These are phyloP conservation scores for Drosophila sturtevanti DNA, from an alignment of 1,140 invertebrate genomes.

Conservation along the genomic window DNA sequence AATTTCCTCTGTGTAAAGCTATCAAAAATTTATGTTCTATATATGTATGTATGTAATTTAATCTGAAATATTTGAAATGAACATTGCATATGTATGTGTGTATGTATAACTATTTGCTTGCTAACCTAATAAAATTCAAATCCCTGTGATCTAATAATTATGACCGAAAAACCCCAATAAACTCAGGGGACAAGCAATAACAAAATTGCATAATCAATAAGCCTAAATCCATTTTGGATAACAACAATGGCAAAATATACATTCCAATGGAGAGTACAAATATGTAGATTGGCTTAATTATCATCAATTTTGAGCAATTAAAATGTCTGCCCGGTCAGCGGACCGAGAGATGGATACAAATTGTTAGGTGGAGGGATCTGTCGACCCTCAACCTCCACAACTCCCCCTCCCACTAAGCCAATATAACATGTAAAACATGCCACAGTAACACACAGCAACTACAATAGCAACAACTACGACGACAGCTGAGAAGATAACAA, in stretches of 20 bases:
- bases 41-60: not conserved
- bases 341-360: not conserved
- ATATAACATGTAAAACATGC: slow-evolving; percentile 72
- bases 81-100: not conserved
- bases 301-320: slow-evolving; percentile 79
- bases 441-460: slow-evolving; percentile 46
- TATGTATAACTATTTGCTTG: not conserved
- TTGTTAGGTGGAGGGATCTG: not conserved
- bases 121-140: slow-evolving; percentile 45
- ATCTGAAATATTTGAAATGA: not conserved
- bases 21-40: not conserved
- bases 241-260: slow-evolving; percentile 55
- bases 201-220: slow-evolving; percentile 70
- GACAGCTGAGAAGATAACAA: slow-evolving; percentile 76
- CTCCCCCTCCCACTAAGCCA: slow-evolving; percentile 44
- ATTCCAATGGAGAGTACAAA: slow-evolving; percentile 56
- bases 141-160: slow-evolving; percentile 40
- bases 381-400: too few species aligned
- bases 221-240: slow-evolving; percentile 60
- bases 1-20: too few species aligned
- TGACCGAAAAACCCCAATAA: slow-evolving; percentile 31
- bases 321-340: slow-evolving; percentile 58
- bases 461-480: slow-evolving; percentile 53
- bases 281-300: slow-evolving; percentile 79
- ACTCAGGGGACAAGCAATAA: slow-evolving; percentile 46